Evolutionary conservation across 2,113 vertebrate genomes (phyloP), one percentile per base, ranked within the genome.

Genomic region (Gallinago jamesoni): DNA sequence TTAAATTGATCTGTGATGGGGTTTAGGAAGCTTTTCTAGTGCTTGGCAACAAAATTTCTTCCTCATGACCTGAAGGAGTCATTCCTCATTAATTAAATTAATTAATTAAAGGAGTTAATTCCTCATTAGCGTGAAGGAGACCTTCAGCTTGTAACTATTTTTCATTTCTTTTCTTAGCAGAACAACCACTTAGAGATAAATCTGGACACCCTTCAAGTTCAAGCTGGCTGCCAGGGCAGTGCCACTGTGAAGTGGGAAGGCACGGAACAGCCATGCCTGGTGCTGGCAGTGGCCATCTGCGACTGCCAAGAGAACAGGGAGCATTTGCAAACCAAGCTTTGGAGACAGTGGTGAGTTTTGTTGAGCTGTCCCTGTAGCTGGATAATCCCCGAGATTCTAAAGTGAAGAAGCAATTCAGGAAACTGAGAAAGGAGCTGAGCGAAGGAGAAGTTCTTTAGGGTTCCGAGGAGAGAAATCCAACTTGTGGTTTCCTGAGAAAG

Each of bases 11-110:
- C 76, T 73, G 22, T 73, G 67, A 79, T n/a, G 23, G 9, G 3
- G 39, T 28, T 91, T 84, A 84, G 14, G 37, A 87, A 87, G 45
- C 12, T 87, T 57, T 93, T 55, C 80, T 81, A 69, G 72, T 33
- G 47, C 89, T 6, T 84, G 64, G 67, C 80, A 93, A 89, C 45
- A 79, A 84, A 94, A 75, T 75, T 78, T 37, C 39, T 35, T 94
- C 72, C 78, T 60, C 39, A 14, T 12, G 60, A 50, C 62, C 78
- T 76, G 52, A 45, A 89, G 22, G 39, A 39, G 11, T 39, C 39
- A 39, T 39, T 39, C 39, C 39, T 39, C 39, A 39, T 39, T 39
- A 39, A 39, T 39, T 39, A 39, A 39, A 39, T 39, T 39, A 39
- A 39, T 39, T 39, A 39, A 39, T 39, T 39, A 39, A 12, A 39